Percentiles rank a stretch among this genome's conserved stretches.
Evolutionary conservation across 2,113 vertebrate genomes (phyloP).

Genomic region (Equus przewalskii): DNA sequence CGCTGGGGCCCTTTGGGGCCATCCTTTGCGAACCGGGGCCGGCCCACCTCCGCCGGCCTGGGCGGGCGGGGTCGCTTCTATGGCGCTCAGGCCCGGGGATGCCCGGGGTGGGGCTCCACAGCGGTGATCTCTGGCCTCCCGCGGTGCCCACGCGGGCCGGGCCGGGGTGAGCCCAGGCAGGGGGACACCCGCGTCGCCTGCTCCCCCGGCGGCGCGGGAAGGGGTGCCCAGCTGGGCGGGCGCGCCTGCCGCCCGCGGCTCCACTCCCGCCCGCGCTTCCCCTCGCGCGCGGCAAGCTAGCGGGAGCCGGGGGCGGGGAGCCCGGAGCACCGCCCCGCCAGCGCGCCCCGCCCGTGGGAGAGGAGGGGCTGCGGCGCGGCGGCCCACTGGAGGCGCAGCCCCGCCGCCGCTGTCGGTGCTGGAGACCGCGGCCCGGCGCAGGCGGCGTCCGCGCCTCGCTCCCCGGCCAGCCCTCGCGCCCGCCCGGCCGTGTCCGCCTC

Average conservation of each 20-base stretch:
- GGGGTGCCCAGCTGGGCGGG: not conserved
- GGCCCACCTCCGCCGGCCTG: not conserved
- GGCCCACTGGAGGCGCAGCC: constrained; percentile 73
- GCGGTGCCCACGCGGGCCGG: not conserved
- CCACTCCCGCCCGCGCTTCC: not conserved
- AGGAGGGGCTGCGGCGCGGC: constrained; percentile 79
- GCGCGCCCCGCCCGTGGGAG: constrained; percentile 78
- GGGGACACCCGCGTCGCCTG: not conserved
- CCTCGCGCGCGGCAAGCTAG: accelerated
- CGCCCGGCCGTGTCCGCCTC: not conserved
- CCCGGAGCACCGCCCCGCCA: constrained; percentile 58
- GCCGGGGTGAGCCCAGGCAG: not conserved
- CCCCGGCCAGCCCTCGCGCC: not conserved
- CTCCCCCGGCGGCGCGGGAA: not conserved
- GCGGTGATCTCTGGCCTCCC: not conserved
- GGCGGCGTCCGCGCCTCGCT: constrained; percentile 12
- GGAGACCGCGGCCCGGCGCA: constrained; percentile 54
- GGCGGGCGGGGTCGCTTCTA: not conserved
- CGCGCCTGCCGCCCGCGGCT: not conserved
- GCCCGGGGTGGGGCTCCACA: not conserved
- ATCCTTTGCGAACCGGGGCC: not conserved
- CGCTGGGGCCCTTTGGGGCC: not conserved
- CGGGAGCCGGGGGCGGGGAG: constrained; percentile 62
- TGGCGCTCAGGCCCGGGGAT: not conserved
- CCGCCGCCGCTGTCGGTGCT: constrained; percentile 59